These are phyloP conservation scores for Musca domestica DNA, from an alignment of 1,140 invertebrate genomes.

Conservation along the genomic window DNA sequence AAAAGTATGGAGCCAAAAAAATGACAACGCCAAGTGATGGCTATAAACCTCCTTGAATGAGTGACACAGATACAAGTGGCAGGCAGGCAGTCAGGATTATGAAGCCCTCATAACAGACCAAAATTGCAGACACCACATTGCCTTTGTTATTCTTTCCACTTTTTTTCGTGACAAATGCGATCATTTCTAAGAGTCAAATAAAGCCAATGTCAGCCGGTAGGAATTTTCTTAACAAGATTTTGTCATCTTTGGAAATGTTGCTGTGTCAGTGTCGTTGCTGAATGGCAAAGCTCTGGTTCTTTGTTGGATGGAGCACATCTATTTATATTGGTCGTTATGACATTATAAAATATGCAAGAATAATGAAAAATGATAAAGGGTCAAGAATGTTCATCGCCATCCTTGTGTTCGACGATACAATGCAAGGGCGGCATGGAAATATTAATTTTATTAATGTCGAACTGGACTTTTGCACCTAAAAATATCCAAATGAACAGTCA, in stretches of 20 bases:
- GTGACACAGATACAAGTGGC: too few species aligned
- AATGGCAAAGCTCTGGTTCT: neutral
- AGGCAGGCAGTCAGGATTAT: neutral
- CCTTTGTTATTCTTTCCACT: neutral
- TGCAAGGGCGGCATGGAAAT: too few species aligned
- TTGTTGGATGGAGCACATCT: too few species aligned
- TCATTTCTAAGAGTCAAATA: conserved; percentile 9
- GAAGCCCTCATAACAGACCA: neutral
- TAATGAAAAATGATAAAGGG: conserved; percentile 9
- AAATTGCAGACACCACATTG: conserved; percentile 2
- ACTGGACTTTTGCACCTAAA: too few species aligned
- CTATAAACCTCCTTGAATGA: too few species aligned
- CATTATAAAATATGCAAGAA: conserved; percentile 7
- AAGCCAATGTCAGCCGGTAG: conserved; percentile 8
- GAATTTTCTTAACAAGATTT: conserved; percentile 3
- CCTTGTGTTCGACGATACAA: neutral
- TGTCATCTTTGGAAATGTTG: neutral
- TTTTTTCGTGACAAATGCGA: neutral
- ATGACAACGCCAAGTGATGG: too few species aligned
- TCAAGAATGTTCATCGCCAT: neutral
- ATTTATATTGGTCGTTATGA: neutral
- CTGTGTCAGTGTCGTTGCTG: neutral
- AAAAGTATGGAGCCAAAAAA: neutral
- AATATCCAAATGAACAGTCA: too few species aligned
- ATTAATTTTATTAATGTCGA: too few species aligned